Evolutionary conservation across 1,140 invertebrate genomes (phyloP).

Genomic region (Bursaphelenchus mucronatus): DNA sequence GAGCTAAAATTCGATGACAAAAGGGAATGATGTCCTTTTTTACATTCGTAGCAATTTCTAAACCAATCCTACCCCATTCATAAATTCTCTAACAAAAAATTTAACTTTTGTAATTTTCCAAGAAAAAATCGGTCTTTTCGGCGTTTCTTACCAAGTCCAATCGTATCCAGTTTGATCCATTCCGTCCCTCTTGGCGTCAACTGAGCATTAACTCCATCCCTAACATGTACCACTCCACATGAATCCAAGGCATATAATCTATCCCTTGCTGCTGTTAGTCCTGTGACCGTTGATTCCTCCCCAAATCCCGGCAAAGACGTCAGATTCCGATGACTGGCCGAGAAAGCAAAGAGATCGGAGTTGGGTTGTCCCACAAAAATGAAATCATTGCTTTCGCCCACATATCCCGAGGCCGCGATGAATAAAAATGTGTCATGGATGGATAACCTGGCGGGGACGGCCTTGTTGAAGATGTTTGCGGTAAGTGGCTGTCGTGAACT

Average conservation of each 20-base stretch:
- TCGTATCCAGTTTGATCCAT: slow-evolving; percentile 9
- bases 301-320: slow-evolving; percentile 33
- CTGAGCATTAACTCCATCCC: slow-evolving; percentile 15
- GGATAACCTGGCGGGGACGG: slow-evolving; percentile 29
- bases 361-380: slow-evolving; percentile 34
- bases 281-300: slow-evolving; percentile 6
- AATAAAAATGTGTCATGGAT: slow-evolving; percentile 34
- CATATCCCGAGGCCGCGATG: slow-evolving; percentile 37
- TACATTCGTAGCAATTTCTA: background rate
- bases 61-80: background rate
- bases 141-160: slow-evolving; percentile 9
- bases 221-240: slow-evolving; percentile 26
- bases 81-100: no score
- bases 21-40: no score
- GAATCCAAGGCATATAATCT: slow-evolving; percentile 29
- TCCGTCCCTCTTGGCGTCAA: slow-evolving; percentile 8
- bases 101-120: no score
- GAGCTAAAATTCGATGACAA: background rate
- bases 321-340: slow-evolving; percentile 25
- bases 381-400: slow-evolving; percentile 33
- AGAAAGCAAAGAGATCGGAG: slow-evolving; percentile 37
- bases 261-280: slow-evolving; percentile 12
- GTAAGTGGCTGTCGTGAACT: slow-evolving; percentile 27
- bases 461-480: slow-evolving; percentile 20
- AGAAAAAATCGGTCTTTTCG: background rate